Conservation (phyloP, 2,797 vertebrate genomes). For the Sebastes elongatus region DNA sequence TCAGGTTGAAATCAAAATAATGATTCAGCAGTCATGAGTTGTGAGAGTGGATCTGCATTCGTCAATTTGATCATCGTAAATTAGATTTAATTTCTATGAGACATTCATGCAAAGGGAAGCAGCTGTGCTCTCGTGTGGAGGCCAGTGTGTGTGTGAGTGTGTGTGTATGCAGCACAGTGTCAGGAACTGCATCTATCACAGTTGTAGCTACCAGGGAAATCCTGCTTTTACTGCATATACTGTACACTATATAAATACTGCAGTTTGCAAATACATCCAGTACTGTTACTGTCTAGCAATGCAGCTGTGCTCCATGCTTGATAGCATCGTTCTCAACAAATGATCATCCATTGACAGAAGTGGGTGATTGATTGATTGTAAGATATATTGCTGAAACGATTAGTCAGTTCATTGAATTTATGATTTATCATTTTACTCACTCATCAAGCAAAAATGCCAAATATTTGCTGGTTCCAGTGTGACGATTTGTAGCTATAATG, state of each 20-base stretch:
- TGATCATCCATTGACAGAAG: background rate
- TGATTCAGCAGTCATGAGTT: background rate
- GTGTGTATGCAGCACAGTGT: background rate
- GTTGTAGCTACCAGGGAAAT: background rate
- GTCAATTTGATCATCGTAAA: slow-evolving; percentile 33
- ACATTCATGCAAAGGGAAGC: slow-evolving; percentile 7
- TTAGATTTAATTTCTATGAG: slow-evolving; percentile 30
- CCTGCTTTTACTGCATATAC: background rate
- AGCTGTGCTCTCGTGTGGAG: background rate
- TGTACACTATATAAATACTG: background rate
- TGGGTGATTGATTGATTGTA: background rate
- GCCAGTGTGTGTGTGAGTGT: background rate
- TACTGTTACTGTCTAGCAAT: background rate
- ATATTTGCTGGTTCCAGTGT: background rate
- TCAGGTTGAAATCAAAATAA: slow-evolving; percentile 2
- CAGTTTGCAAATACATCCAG: background rate
- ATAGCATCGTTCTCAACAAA: background rate
- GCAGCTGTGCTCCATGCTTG: background rate
- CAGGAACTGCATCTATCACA: background rate
- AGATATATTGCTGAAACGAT: background rate
- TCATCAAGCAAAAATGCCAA: background rate
- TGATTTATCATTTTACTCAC: background rate
- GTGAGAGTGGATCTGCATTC: slow-evolving; percentile 14
- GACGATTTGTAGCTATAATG: too few relatives aligned
- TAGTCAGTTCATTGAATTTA: background rate